Conservation (phyloP, 1,140 invertebrate species). For the Drosophila elegans region DNA sequence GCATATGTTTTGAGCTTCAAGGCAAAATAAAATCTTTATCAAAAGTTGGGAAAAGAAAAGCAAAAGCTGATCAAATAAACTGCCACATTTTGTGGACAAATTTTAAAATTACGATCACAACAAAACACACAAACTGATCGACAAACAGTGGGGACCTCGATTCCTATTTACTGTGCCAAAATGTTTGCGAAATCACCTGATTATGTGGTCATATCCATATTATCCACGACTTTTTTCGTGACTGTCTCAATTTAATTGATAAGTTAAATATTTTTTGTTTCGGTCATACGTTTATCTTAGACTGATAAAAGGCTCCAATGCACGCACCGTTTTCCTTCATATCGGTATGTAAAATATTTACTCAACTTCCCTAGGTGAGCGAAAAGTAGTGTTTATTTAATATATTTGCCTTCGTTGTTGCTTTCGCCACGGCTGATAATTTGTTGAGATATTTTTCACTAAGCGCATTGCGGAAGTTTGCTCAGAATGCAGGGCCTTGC, state of each 20-base stretch:
- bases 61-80: slow-evolving; percentile 68
- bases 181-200: slow-evolving; percentile 30
- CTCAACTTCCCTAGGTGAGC: slow-evolving; percentile 9
- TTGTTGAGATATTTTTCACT: slow-evolving; percentile 11
- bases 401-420: slow-evolving; percentile 15
- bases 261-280: slow-evolving; percentile 49
- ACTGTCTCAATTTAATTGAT: slow-evolving; percentile 50
- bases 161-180: slow-evolving; percentile 17
- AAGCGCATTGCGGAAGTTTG: slow-evolving; percentile 30
- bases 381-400: slow-evolving; percentile 25
- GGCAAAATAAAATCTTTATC: slow-evolving; percentile 1
- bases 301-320: slow-evolving; percentile 61
- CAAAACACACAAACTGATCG: slow-evolving; percentile 5
- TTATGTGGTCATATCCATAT: slow-evolving; percentile 9
- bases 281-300: slow-evolving; percentile 56
- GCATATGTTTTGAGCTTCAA: neutral
- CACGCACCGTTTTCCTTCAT: slow-evolving; percentile 25
- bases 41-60: neutral
- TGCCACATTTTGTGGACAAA: slow-evolving; percentile 17
- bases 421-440: slow-evolving; percentile 14
- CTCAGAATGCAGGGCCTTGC: neutral
- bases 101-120: slow-evolving; percentile 16
- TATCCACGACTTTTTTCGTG: slow-evolving; percentile 1
- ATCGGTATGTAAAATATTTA: slow-evolving; percentile 55
- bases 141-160: slow-evolving; percentile 17